phyloP scores from a whole-genome alignment of 2,797 vertebrate genomes.

The Petrocephalus sullivani region DNA sequence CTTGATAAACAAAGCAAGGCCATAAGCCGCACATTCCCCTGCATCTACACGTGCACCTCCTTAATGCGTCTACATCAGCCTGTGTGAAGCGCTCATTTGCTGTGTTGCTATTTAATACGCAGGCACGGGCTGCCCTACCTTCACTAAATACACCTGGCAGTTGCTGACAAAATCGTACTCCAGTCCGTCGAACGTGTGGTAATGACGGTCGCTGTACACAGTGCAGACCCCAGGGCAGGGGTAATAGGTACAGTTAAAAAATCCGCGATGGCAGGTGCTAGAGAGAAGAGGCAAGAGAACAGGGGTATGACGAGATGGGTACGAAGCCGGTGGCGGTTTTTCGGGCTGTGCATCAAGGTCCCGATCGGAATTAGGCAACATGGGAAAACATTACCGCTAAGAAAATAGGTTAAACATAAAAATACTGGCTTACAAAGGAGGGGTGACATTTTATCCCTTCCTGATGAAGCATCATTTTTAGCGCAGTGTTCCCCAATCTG shows the following conservation, averaged over 20 bases:
- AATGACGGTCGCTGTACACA: constrained; percentile 89
- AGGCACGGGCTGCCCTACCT: constrained; percentile 61
- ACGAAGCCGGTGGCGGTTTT: background rate
- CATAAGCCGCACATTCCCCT: background rate
- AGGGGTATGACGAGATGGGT: background rate
- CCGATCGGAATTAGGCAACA: background rate
- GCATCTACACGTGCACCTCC: background rate
- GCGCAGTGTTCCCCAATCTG: background rate
- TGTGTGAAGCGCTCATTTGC: background rate
- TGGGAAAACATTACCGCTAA: constrained; percentile 12
- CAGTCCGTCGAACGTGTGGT: constrained; percentile 91
- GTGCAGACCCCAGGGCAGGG: constrained; percentile 93
- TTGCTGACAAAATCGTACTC: constrained; percentile 94
- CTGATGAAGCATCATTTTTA: background rate
- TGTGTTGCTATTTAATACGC: background rate
- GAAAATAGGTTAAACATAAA: background rate
- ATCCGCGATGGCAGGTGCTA: constrained; percentile 87
- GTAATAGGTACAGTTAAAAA: constrained; percentile 89
- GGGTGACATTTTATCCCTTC: background rate
- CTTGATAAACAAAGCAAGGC: background rate
- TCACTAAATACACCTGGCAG: constrained; percentile 89
- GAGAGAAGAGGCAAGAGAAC: constrained; percentile 25
- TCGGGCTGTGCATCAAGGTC: background rate
- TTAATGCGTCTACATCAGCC: background rate
- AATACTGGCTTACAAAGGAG: background rate